Evolutionary conservation across 2,797 vertebrate genomes (phyloP).

Genomic region (Pseudochaenichthys georgianus): DNA sequence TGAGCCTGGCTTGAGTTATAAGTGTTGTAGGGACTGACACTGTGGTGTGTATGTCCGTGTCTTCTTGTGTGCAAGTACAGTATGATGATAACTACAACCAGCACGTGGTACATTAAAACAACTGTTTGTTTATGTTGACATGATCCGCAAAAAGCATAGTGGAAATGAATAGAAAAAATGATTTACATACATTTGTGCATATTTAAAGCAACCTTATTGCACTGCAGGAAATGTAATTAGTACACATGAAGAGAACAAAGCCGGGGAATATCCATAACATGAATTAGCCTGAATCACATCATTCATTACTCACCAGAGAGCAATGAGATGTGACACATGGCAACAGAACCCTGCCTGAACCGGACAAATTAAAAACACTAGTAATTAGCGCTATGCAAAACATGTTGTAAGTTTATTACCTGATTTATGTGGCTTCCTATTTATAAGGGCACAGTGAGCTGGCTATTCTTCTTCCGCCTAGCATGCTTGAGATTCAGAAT

Average conservation of each 20-base stretch:
- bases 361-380: slow-evolving; percentile 87
- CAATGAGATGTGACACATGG: slow-evolving; percentile 83
- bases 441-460: slow-evolving; percentile 82
- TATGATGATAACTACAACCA: slow-evolving; percentile 61
- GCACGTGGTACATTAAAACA: slow-evolving; percentile 57
- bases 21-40: slow-evolving; percentile 67
- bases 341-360: slow-evolving; percentile 81
- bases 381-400: slow-evolving; percentile 89
- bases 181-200: slow-evolving; percentile 63
- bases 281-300: slow-evolving; percentile 80
- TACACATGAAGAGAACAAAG: slow-evolving; percentile 70
- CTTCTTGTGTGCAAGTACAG: slow-evolving; percentile 47
- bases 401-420: slow-evolving; percentile 86
- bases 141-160: slow-evolving; percentile 31
- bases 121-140: slow-evolving; percentile 62
- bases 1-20: slow-evolving; percentile 78
- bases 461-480: slow-evolving; percentile 82
- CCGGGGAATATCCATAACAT: slow-evolving; percentile 78
- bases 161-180: slow-evolving; percentile 59
- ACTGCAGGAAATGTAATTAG: slow-evolving; percentile 71
- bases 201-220: slow-evolving; percentile 62
- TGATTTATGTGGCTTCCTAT: slow-evolving; percentile 87
- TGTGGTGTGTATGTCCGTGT: slow-evolving; percentile 41
- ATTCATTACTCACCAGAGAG: slow-evolving; percentile 84
- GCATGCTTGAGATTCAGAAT: slow-evolving; percentile 83